phyloP scores from a whole-genome alignment of 2,113 vertebrate genomes.

The Dascyllus trimaculatus region DNA sequence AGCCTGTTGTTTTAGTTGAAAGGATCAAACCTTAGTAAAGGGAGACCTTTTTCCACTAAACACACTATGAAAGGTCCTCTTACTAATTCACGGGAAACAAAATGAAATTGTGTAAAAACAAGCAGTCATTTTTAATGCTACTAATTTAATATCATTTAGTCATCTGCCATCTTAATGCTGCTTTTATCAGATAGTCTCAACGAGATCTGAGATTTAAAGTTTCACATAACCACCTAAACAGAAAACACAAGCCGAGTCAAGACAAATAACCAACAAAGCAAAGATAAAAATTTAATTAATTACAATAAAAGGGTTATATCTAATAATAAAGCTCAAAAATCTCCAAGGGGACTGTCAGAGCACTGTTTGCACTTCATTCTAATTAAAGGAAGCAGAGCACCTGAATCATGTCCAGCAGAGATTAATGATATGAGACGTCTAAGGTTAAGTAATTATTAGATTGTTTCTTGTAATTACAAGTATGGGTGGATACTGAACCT shows the following conservation, averaged over 20 bases:
- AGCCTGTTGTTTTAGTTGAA: conserved; percentile 22
- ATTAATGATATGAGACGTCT: not conserved
- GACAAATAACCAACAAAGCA: not conserved
- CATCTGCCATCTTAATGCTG: not conserved
- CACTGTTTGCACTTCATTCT: too few species aligned
- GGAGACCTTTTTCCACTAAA: not conserved
- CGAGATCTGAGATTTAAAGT: not conserved
- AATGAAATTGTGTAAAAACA: not conserved
- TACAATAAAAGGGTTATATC: not conserved
- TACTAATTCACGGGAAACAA: not conserved
- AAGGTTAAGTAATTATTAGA: not conserved
- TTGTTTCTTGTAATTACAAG: not conserved
- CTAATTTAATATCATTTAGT: not conserved
- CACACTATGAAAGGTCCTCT: not conserved
- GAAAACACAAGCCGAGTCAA: too few species aligned
- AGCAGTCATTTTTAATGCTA: not conserved
- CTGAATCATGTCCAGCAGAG: not conserved
- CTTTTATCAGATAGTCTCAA: not conserved
- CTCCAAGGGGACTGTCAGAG: not conserved
- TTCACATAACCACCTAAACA: not conserved
- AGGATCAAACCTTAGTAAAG: conserved; percentile 16
- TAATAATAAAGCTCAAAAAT: not conserved
- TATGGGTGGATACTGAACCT: not conserved
- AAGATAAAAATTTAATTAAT: not conserved
- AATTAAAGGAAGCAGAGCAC: not conserved